Conservation (phyloP, 2,113 vertebrate genomes). For the Gobius niger region DNA sequence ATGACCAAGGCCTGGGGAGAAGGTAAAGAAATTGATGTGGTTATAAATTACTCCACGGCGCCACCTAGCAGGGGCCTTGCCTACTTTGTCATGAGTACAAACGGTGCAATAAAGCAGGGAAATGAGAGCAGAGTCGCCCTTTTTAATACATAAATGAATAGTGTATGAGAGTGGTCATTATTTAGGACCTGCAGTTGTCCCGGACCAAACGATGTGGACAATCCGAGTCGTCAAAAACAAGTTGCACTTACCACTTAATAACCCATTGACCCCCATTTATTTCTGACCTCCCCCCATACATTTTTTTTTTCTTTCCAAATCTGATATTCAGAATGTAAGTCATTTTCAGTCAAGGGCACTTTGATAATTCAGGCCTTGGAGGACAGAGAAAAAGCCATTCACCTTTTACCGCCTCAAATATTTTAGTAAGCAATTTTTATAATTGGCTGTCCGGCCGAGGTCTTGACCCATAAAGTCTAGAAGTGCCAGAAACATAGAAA, state of each 20-base stretch:
- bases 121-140: slow-evolving; percentile 72
- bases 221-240: slow-evolving; percentile 49
- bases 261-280: slow-evolving; percentile 74
- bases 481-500: slow-evolving; percentile 78
- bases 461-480: slow-evolving; percentile 78
- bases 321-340: slow-evolving; percentile 77
- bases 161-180: slow-evolving; percentile 79
- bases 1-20: slow-evolving; percentile 78
- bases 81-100: slow-evolving; percentile 77
- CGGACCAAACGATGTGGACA: slow-evolving; percentile 65
- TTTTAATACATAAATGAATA: slow-evolving; percentile 84
- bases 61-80: slow-evolving; percentile 78
- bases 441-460: slow-evolving; percentile 75
- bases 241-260: slow-evolving; percentile 68
- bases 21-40: slow-evolving; percentile 80
- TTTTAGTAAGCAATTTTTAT: slow-evolving; percentile 81
- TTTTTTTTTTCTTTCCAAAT: slow-evolving; percentile 57
- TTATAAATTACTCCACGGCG: slow-evolving; percentile 82
- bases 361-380: slow-evolving; percentile 69
- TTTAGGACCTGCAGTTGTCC: slow-evolving; percentile 69
- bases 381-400: slow-evolving; percentile 65
- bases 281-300: slow-evolving; percentile 65
- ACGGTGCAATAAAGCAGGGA: slow-evolving; percentile 75
- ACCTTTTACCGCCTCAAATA: slow-evolving; percentile 78
- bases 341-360: slow-evolving; percentile 75